phyloP scores from a whole-genome alignment of 2,113 vertebrate species.

The Austrofundulus limnaeus region DNA sequence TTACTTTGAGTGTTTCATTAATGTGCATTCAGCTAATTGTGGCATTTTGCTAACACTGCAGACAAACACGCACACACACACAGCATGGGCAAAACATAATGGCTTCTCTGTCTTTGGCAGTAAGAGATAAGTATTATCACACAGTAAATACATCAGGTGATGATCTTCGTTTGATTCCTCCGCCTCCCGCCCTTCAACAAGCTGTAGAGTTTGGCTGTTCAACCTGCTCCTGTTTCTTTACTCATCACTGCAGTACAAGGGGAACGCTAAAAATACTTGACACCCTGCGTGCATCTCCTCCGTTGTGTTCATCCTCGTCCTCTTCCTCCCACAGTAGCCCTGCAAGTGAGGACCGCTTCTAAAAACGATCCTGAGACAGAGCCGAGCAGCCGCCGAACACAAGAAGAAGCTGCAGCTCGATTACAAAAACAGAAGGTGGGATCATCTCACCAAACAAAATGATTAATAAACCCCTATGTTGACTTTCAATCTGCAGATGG shows the following conservation, averaged over 20 bases:
- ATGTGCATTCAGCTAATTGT: no score
- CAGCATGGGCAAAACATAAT: no score
- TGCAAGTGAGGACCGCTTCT: constrained; percentile 48
- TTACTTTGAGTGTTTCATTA: no score
- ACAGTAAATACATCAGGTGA: constrained; percentile 1
- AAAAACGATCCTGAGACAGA: constrained; percentile 42
- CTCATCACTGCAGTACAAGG: constrained; percentile 55
- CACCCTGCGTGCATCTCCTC: constrained; percentile 64
- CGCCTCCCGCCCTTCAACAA: constrained; percentile 34
- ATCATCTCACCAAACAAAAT: not conserved
- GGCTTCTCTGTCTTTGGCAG: no score
- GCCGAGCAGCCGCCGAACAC: constrained; percentile 4
- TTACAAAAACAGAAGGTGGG: not conserved
- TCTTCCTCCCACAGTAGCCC: constrained; percentile 56
- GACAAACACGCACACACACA: no score
- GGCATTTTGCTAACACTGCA: no score
- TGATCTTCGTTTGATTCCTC: constrained; percentile 9
- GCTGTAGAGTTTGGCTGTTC: constrained; percentile 45
- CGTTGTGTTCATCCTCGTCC: constrained; percentile 47
- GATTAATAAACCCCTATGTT: not conserved
- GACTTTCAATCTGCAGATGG: not conserved
- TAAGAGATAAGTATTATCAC: no score
- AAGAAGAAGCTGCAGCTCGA: constrained; percentile 3
- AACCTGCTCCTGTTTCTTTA: constrained; percentile 62
- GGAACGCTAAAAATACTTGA: constrained; percentile 67